Evolutionary conservation across 2,888 invertebrate genomes (phyloP).

Genomic region (Villa cingulata): DNA sequence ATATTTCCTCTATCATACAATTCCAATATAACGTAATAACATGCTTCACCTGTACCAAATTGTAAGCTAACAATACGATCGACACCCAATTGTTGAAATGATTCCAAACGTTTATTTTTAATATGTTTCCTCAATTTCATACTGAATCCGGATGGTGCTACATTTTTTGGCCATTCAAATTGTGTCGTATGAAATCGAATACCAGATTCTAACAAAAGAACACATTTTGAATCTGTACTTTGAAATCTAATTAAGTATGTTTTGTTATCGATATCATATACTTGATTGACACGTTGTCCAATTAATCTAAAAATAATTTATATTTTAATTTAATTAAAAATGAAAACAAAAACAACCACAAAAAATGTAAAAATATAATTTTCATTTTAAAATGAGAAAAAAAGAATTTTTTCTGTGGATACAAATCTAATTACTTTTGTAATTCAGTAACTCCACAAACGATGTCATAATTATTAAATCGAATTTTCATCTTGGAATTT

Average conservation of each 20-base stretch:
- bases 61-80: constrained; percentile 91
- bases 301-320: constrained; percentile 46
- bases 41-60: constrained; percentile 86
- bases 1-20: constrained; percentile 94
- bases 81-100: constrained; percentile 69
- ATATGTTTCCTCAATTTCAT: constrained; percentile 98
- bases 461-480: constrained; percentile 88
- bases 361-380: constrained; percentile 18
- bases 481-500: constrained; percentile 61
- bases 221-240: constrained; percentile 72
- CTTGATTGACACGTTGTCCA: constrained; percentile 89
- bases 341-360: not conserved
- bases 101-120: constrained; percentile 86
- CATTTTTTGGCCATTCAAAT: constrained; percentile 98
- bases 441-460: constrained; percentile 78
- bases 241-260: constrained; percentile 85
- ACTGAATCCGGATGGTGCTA: constrained; percentile 86
- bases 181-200: constrained; percentile 84
- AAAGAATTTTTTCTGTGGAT: too few species aligned
- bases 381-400: too few species aligned
- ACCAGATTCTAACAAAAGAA: constrained; percentile 88
- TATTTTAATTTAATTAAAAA: not conserved
- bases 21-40: constrained; percentile 90
- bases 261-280: constrained; percentile 94
- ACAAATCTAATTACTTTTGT: too few species aligned